Conservation (phyloP, 2,797 vertebrate genomes). For the Cyprinella venusta region DNA sequence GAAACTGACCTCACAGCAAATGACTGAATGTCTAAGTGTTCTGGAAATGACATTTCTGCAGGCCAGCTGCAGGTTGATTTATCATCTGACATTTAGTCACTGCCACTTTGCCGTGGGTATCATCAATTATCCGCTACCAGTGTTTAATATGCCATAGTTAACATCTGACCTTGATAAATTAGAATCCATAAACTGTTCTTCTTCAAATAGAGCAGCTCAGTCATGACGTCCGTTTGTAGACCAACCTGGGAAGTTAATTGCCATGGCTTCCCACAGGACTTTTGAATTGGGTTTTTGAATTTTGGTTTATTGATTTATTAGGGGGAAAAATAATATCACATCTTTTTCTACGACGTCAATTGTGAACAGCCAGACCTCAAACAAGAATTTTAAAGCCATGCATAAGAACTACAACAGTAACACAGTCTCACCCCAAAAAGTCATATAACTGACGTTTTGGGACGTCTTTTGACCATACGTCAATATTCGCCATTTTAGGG, state of each 20-base stretch:
- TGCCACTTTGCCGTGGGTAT: background rate
- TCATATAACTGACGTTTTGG: too few species aligned
- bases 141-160: conserved; percentile 26
- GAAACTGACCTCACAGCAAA: conserved; percentile 9
- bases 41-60: conserved; percentile 9
- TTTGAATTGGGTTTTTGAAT: background rate
- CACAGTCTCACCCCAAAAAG: too few species aligned
- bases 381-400: background rate
- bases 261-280: background rate
- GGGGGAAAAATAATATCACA: background rate
- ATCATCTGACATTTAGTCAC: conserved; percentile 26
- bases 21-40: conserved; percentile 4
- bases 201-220: background rate
- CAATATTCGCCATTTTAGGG: too few species aligned
- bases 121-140: conserved; percentile 6
- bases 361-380: background rate
- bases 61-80: background rate
- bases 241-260: background rate
- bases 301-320: too few species aligned
- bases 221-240: background rate
- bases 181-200: background rate
- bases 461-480: too few species aligned
- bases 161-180: conserved; percentile 16
- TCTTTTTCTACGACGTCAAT: background rate
- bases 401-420: background rate